These are phyloP conservation scores for Tangara arthus DNA, from an alignment of 2,797 vertebrate genomes.

Conservation along the genomic window DNA sequence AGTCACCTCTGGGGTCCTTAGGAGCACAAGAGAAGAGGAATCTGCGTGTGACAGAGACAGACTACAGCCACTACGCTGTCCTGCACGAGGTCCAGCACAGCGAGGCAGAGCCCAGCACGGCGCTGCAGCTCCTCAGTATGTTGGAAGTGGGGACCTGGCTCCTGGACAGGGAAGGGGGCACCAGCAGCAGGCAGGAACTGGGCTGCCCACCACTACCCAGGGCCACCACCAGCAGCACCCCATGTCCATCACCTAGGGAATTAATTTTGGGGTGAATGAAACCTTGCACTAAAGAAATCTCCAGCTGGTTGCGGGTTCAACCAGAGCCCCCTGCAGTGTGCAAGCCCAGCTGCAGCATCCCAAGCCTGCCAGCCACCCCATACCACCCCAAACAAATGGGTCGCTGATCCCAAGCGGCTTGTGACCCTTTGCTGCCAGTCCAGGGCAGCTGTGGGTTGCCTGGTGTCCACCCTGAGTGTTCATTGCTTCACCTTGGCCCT, in stretches of 20 bases:
- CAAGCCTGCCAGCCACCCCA: not conserved
- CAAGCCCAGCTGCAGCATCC: not conserved
- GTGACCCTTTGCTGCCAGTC: not conserved
- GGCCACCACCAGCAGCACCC: not conserved
- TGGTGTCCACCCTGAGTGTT: not conserved
- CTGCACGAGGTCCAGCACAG: not conserved
- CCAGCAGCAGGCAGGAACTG: rapidly evolving
- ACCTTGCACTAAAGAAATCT: not conserved
- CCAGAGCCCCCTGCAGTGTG: not conserved
- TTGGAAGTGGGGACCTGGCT: rapidly evolving
- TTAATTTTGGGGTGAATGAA: not conserved
- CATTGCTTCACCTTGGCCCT: not conserved
- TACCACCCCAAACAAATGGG: rapidly evolving
- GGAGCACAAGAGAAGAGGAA: not conserved
- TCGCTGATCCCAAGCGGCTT: not conserved
- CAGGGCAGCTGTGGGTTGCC: not conserved
- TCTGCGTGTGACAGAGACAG: not conserved
- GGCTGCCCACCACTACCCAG: rapidly evolving
- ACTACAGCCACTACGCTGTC: not conserved
- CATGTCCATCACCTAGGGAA: not conserved
- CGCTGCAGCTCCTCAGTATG: slow-evolving; percentile 16
- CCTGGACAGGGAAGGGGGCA: rapidly evolving
- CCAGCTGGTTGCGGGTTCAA: rapidly evolving
- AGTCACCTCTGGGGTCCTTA: not conserved
- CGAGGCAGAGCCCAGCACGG: rapidly evolving